These are phyloP conservation scores for Carassius carassius DNA, from an alignment of 2,113 vertebrate species.

Conservation along the genomic window DNA sequence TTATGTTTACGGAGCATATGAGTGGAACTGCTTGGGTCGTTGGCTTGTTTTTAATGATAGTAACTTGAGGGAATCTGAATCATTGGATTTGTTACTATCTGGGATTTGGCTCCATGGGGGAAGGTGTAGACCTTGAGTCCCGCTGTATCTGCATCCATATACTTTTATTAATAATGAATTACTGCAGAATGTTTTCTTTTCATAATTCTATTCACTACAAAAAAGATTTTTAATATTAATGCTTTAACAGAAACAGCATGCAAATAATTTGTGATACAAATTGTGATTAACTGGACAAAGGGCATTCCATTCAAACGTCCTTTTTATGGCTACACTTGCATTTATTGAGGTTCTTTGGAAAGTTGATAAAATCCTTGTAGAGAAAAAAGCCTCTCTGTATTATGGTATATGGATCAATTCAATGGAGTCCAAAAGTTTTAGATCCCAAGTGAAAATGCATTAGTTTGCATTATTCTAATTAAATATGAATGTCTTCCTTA, in stretches of 20 bases:
- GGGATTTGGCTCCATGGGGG: neutral
- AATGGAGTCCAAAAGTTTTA: neutral
- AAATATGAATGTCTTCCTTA: too few species aligned
- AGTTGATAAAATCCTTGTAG: neutral
- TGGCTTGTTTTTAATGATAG: neutral
- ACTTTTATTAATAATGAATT: too few species aligned
- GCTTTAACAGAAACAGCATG: neutral
- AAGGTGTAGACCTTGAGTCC: too few species aligned
- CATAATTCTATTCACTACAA: neutral
- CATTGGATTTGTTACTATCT: slow-evolving; percentile 26
- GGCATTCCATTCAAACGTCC: neutral
- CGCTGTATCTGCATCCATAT: too few species aligned
- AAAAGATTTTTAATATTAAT: neutral
- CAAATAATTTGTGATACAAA: neutral
- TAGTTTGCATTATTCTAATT: neutral
- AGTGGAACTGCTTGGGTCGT: neutral
- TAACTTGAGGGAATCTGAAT: neutral
- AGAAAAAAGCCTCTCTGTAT: neutral
- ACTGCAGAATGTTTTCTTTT: too few species aligned
- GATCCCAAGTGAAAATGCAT: neutral
- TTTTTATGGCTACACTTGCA: neutral
- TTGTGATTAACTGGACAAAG: neutral
- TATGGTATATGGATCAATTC: neutral
- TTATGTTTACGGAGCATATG: neutral
- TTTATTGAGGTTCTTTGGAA: neutral